Percentiles rank a stretch among this genome's conserved stretches.
Conservation (phyloP, 1,140 invertebrate genomes). For the Drosophila cardini region DNA sequence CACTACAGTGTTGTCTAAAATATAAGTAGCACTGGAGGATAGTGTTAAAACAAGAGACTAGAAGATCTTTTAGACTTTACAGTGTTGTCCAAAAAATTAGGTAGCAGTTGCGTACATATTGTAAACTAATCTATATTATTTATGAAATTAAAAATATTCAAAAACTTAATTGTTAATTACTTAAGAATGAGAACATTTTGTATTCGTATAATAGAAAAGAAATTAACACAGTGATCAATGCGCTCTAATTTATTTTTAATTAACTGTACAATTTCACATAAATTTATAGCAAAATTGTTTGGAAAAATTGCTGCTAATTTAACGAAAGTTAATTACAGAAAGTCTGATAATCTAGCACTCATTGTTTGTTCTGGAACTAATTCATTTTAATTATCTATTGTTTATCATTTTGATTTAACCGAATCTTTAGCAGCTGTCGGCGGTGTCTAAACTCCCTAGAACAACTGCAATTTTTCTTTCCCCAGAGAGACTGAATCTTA, state of each 20-base stretch:
- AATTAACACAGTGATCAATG: no score
- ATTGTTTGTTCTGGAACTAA: not conserved
- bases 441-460: not conserved
- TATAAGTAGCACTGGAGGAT: not conserved
- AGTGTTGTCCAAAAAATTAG: no score
- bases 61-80: no score
- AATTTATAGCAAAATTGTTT: not conserved
- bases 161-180: no score
- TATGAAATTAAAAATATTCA: no score
- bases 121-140: no score
- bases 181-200: no score
- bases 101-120: no score
- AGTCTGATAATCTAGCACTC: not conserved
- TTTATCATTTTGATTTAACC: not conserved
- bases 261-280: no score
- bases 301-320: not conserved
- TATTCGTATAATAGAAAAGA: no score
- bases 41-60: no score
- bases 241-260: no score
- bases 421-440: slow-evolving; percentile 5
- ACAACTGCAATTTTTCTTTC: slow-evolving; percentile 2
- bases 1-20: not conserved
- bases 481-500: slow-evolving; percentile 8
- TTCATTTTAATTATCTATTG: slow-evolving; percentile 13
- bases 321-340: slow-evolving; percentile 9